These are phyloP conservation scores for Polia nebulosa DNA, from an alignment of 2,888 invertebrate species.

Conservation along the genomic window DNA sequence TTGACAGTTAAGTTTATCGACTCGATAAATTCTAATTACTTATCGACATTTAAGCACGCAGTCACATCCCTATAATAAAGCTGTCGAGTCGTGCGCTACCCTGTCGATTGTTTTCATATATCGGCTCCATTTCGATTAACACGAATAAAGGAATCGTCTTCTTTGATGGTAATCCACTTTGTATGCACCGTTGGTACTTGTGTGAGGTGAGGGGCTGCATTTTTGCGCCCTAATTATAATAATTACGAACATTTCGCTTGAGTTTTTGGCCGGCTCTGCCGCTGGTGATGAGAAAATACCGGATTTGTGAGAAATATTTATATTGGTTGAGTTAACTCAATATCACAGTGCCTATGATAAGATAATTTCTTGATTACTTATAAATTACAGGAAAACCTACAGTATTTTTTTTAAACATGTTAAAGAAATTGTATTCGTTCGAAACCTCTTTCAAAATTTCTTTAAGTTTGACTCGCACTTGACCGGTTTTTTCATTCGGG, in stretches of 20 bases:
- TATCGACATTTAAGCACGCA: slow-evolving; percentile 65
- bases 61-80: slow-evolving; percentile 69
- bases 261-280: slow-evolving; percentile 55
- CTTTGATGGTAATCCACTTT: slow-evolving; percentile 84
- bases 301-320: slow-evolving; percentile 21
- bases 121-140: slow-evolving; percentile 88
- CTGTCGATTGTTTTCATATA: slow-evolving; percentile 90
- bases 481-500: too few species aligned
- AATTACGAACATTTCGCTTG: slow-evolving; percentile 78
- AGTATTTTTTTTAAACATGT: too few species aligned
- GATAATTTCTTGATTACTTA: too few species aligned
- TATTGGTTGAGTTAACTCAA: too few species aligned
- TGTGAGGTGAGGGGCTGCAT: slow-evolving; percentile 77
- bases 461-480: too few species aligned
- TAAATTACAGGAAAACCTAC: too few species aligned
- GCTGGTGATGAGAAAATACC: too few species aligned
- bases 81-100: slow-evolving; percentile 86
- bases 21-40: slow-evolving; percentile 58
- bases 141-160: slow-evolving; percentile 86
- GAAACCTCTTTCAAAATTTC: not conserved
- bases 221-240: slow-evolving; percentile 83
- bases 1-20: not conserved
- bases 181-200: slow-evolving; percentile 77
- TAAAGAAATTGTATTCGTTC: too few species aligned
- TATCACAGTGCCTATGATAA: not conserved